These are phyloP conservation scores for Yponomeuta plumbellus DNA, from an alignment of 2,888 invertebrate species.

Conservation along the genomic window DNA sequence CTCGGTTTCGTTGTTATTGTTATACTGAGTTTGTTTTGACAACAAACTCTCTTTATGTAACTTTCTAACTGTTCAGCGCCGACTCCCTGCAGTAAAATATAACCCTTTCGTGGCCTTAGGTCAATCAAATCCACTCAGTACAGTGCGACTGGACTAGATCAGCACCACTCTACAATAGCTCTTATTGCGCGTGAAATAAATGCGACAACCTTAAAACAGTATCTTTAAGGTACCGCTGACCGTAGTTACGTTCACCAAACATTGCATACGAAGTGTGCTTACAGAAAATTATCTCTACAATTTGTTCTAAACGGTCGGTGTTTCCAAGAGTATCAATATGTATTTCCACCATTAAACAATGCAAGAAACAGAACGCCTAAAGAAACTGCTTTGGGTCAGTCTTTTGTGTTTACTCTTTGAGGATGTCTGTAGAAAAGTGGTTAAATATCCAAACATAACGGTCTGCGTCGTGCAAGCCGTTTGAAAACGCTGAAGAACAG, in stretches of 20 bases:
- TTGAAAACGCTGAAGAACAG: too few relatives aligned
- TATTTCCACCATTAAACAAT: constrained; percentile 27
- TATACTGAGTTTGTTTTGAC: constrained; percentile 27
- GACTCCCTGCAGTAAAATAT: not conserved
- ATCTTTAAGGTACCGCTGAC: too few relatives aligned
- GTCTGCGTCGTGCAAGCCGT: too few relatives aligned
- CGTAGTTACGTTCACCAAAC: not conserved
- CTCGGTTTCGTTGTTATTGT: constrained; percentile 43
- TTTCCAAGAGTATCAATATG: constrained; percentile 26
- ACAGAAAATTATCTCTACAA: not conserved
- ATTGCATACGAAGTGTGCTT: not conserved
- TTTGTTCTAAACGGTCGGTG: not conserved
- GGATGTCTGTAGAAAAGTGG: too few relatives aligned
- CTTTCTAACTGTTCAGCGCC: not conserved
- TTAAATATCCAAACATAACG: too few relatives aligned
- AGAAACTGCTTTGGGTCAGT: too few relatives aligned
- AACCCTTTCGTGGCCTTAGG: not conserved
- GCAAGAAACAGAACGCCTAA: too few relatives aligned
- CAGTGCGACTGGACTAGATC: too few relatives aligned
- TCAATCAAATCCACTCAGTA: not conserved
- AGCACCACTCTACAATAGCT: too few relatives aligned
- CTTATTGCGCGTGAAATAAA: too few relatives aligned
- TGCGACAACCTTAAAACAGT: too few relatives aligned
- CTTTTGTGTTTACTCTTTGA: too few relatives aligned
- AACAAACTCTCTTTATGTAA: not conserved